Conservation (phyloP, 1,140 invertebrate genomes). For the Sycobia sp. region DNA sequence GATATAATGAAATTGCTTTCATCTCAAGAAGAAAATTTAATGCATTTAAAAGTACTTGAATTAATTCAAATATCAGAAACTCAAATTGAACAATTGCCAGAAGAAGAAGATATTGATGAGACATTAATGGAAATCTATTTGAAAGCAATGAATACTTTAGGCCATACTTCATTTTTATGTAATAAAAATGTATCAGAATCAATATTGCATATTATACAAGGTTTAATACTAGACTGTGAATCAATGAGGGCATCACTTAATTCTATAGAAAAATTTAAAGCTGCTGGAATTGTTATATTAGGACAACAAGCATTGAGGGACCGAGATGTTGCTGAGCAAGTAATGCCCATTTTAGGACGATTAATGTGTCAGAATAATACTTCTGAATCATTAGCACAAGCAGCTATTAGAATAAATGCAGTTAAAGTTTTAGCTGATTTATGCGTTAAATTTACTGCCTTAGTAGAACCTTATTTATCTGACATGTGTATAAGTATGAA, state of each 20-base stretch:
- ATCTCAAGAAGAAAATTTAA: constrained; percentile 20
- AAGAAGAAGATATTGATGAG: constrained; percentile 32
- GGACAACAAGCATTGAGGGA: constrained; percentile 54
- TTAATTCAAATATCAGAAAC: constrained; percentile 47
- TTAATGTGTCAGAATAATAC: constrained; percentile 44
- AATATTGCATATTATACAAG: constrained; percentile 47
- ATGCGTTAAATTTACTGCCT: constrained; percentile 67
- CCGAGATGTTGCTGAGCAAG: constrained; percentile 51
- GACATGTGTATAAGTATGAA: constrained; percentile 69
- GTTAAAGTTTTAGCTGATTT: constrained; percentile 69
- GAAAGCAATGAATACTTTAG: constrained; percentile 53
- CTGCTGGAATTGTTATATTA: constrained; percentile 46
- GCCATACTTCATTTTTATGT: constrained; percentile 51
- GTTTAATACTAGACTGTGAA: constrained; percentile 51
- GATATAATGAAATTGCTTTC: constrained; percentile 40
- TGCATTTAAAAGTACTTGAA: constrained; percentile 41
- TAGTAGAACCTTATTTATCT: constrained; percentile 67
- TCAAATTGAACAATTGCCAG: constrained; percentile 45
- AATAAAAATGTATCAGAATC: constrained; percentile 42
- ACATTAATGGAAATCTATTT: constrained; percentile 39
- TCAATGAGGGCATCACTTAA: constrained; percentile 39
- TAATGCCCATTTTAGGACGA: constrained; percentile 52
- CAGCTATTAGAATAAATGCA: constrained; percentile 66
- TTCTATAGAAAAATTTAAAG: constrained; percentile 43
- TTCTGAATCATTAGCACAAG: constrained; percentile 46